phyloP scores from a whole-genome alignment of 2,888 invertebrate species.

The Drosophila maculinotata region DNA sequence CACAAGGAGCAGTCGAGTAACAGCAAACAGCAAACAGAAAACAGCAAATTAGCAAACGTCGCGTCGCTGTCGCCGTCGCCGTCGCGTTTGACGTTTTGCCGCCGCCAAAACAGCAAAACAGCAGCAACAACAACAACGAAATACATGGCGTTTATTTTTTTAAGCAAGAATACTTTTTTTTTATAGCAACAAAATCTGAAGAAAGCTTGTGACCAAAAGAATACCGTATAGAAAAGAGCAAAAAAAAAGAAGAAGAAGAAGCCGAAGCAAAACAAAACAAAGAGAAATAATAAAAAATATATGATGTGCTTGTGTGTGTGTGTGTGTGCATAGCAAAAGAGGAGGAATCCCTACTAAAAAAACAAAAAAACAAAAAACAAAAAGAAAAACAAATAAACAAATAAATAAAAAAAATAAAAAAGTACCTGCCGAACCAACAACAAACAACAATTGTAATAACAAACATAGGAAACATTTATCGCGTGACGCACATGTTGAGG shows the following conservation, averaged over 20 bases:
- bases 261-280: conserved; percentile 13
- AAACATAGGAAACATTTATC: conserved; percentile 36
- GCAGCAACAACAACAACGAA: conserved; percentile 3
- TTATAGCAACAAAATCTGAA: conserved; percentile 25
- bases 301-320: conserved; percentile 21
- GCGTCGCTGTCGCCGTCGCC: conserved; percentile 48
- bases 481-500: conserved; percentile 71
- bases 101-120: conserved; percentile 69
- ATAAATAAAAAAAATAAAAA: conserved; percentile 13
- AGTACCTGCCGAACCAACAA: conserved; percentile 40
- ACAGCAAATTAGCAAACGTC: conserved; percentile 21
- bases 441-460: conserved; percentile 17
- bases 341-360: background rate
- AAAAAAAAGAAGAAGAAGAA: conserved; percentile 9
- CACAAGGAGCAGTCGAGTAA: too few species aligned
- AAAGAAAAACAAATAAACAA: conserved; percentile 1
- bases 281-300: conserved; percentile 5
- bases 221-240: conserved; percentile 4
- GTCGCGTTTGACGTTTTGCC: conserved; percentile 63
- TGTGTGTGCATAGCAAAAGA: conserved; percentile 22
- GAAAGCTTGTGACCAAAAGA: conserved; percentile 24
- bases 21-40: background rate
- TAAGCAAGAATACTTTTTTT: conserved; percentile 16
- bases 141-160: conserved; percentile 26
- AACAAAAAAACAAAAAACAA: conserved; percentile 4